Evolutionary conservation across 2,113 vertebrate genomes (phyloP).

Genomic region (Podilymbus podiceps): DNA sequence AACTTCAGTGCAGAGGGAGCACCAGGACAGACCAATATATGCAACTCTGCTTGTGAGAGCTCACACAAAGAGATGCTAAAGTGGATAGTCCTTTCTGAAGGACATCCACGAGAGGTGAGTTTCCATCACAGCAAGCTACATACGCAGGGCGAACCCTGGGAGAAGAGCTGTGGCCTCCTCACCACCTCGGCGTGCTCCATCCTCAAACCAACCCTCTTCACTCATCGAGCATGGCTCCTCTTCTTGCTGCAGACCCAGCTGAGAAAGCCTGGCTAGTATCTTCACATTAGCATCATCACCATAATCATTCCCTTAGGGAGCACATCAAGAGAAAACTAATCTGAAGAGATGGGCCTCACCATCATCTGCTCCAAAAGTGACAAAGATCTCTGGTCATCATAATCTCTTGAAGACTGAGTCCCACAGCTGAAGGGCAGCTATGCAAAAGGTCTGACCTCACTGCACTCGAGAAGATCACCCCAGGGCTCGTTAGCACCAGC

Average conservation of each 20-base stretch:
- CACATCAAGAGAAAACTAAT: not conserved
- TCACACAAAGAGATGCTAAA: not conserved
- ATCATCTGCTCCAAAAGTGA: slow-evolving; percentile 12
- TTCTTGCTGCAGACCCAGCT: not conserved
- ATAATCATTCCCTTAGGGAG: not conserved
- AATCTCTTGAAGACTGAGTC: not conserved
- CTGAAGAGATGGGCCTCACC: not conserved
- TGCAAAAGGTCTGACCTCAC: not conserved
- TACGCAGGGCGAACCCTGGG: not conserved
- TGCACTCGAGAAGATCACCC: not conserved
- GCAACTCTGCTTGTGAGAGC: not conserved
- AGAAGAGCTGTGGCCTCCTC: not conserved
- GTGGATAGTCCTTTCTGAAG: not conserved
- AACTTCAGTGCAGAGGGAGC: not conserved
- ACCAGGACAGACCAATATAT: not conserved
- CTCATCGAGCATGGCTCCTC: not conserved
- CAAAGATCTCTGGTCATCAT: slow-evolving; percentile 25
- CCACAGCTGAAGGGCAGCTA: not conserved
- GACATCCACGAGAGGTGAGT: not conserved
- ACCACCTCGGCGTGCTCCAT: fast-evolving
- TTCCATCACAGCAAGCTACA: not conserved
- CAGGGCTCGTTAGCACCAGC: fast-evolving
- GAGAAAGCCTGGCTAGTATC: not conserved
- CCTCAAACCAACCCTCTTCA: not conserved
- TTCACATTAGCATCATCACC: not conserved